Percentiles rank a stretch among this genome's conserved stretches.
Evolutionary conservation across 2,797 vertebrate species (phyloP).

Genomic region (Gambusia yucatana): DNA sequence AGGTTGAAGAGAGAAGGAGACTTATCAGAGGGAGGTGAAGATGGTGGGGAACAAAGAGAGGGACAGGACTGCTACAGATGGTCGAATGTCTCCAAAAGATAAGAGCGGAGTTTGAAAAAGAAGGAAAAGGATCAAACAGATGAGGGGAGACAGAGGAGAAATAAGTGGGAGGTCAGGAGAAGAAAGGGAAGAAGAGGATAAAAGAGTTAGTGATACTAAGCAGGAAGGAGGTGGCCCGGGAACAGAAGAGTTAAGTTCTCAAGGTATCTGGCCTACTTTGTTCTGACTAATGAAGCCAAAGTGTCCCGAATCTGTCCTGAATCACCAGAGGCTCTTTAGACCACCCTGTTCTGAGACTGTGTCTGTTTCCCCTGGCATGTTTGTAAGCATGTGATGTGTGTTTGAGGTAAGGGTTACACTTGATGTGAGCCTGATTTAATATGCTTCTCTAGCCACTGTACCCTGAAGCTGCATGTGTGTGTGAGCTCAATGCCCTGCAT

Average conservation of each 20-base stretch:
- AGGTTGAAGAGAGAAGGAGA: constrained; percentile 27
- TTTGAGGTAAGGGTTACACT: constrained; percentile 29
- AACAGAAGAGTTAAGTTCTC: constrained; percentile 45
- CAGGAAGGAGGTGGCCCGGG: constrained; percentile 10
- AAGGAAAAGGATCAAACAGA: constrained; percentile 49
- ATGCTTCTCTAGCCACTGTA: constrained; percentile 59
- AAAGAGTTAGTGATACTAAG: constrained; percentile 11
- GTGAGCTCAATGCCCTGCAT: constrained; percentile 37
- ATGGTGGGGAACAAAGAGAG: constrained; percentile 63
- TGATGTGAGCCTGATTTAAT: constrained; percentile 57
- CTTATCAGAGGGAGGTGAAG: constrained; percentile 39
- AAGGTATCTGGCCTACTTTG: constrained; percentile 82
- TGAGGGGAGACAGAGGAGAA: constrained; percentile 33
- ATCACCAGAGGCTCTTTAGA: constrained; percentile 68
- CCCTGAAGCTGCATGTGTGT: constrained; percentile 34
- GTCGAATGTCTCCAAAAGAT: constrained; percentile 60
- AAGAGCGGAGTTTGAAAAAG: constrained; percentile 62
- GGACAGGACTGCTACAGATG: constrained; percentile 63
- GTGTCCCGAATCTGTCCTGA: constrained; percentile 83
- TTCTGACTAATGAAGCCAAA: constrained; percentile 80
- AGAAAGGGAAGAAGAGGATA: constrained; percentile 29
- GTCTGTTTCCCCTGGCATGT: constrained; percentile 39
- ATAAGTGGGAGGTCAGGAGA: constrained; percentile 44
- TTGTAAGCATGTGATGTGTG: constrained; percentile 38
- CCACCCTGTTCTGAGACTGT: constrained; percentile 50